Conservation (phyloP, 2,888 invertebrate genomes). For the Tridacna crocea region DNA sequence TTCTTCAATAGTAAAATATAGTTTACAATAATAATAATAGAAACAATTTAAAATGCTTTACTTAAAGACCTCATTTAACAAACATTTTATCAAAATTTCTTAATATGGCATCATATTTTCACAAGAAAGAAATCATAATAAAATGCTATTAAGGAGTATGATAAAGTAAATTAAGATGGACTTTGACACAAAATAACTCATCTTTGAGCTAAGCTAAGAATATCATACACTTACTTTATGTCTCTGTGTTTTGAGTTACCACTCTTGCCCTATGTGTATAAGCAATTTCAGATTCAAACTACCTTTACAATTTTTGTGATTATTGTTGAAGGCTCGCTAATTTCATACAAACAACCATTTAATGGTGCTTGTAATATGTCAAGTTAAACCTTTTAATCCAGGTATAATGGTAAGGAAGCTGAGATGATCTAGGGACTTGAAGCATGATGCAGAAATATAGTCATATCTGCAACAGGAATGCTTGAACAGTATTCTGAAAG, state of each 20-base stretch:
- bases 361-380: background rate
- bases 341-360: background rate
- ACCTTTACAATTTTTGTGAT: no score
- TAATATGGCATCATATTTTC: conserved; percentile 6
- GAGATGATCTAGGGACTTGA: background rate
- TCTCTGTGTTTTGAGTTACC: background rate
- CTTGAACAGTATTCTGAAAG: conserved; percentile 37
- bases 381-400: background rate
- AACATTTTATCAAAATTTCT: conserved; percentile 30
- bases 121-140: conserved; percentile 38
- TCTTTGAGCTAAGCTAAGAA: background rate
- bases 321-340: no score
- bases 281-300: no score
- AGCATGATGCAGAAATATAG: conserved; percentile 49
- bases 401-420: background rate
- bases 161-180: conserved; percentile 29
- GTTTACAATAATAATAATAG: conserved; percentile 65
- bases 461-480: conserved; percentile 43
- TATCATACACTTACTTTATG: background rate
- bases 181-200: background rate
- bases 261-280: no score
- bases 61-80: conserved; percentile 24
- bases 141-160: conserved; percentile 26
- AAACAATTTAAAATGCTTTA: conserved; percentile 58
- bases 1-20: conserved; percentile 67